phyloP scores from a whole-genome alignment of 2,888 invertebrate genomes.

The Osmoderma eremita region DNA sequence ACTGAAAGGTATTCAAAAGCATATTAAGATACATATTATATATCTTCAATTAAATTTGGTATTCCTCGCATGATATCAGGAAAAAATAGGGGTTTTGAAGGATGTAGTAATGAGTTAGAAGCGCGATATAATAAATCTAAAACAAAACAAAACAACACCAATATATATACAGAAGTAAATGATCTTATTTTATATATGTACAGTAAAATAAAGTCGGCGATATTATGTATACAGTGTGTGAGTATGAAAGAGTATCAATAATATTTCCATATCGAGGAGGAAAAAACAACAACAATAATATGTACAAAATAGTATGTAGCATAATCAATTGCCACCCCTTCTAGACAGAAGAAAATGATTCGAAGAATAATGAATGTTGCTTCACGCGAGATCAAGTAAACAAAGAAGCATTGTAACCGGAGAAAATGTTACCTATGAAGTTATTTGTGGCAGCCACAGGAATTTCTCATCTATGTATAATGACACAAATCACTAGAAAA shows the following conservation, averaged over 20 bases:
- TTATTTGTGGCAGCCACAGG: slow-evolving; percentile 35
- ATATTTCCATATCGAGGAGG: slow-evolving; percentile 8
- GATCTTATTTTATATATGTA: slow-evolving; percentile 12
- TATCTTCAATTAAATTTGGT: not conserved
- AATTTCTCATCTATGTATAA: slow-evolving; percentile 27
- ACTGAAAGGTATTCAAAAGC: slow-evolving; percentile 6
- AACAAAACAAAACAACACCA: slow-evolving; percentile 31
- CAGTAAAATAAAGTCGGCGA: slow-evolving; percentile 16
- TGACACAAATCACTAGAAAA: slow-evolving; percentile 14
- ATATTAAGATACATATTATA: not conserved
- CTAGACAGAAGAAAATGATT: slow-evolving; percentile 1
- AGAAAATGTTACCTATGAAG: slow-evolving; percentile 26
- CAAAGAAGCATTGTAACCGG: slow-evolving; percentile 13
- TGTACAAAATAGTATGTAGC: slow-evolving; percentile 31
- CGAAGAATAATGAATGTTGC: not conserved
- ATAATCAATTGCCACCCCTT: slow-evolving; percentile 51
- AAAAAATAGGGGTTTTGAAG: slow-evolving; percentile 25
- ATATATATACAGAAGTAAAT: slow-evolving; percentile 28
- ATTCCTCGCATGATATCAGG: slow-evolving; percentile 20
- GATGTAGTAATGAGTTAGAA: slow-evolving; percentile 29
- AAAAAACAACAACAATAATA: not conserved
- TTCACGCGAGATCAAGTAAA: not conserved
- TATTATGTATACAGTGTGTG: slow-evolving; percentile 13
- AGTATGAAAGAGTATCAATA: slow-evolving; percentile 4
- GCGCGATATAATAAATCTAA: slow-evolving; percentile 26